A percentile compares a stretch with the other conserved stretches of the same genome.
These are phyloP conservation scores for Aptenodytes patagonicus DNA, from an alignment of 2,113 vertebrate species.

Conservation along the genomic window DNA sequence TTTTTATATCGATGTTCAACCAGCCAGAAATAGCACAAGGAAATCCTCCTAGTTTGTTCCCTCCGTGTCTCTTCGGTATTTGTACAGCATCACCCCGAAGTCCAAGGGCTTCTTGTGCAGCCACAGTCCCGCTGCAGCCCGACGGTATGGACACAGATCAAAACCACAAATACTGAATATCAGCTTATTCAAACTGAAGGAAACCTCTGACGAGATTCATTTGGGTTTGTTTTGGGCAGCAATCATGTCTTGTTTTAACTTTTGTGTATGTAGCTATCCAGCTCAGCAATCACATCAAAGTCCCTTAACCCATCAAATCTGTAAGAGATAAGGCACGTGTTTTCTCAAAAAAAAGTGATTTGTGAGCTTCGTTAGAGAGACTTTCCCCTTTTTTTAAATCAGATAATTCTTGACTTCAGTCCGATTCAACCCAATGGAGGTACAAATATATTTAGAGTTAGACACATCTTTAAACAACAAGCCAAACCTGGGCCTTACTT, in stretches of 20 bases:
- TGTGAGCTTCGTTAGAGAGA: neutral
- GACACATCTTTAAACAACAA: neutral
- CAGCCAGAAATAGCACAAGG: neutral
- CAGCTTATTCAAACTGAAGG: too few species aligned
- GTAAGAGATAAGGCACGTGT: neutral
- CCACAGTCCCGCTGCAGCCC: neutral
- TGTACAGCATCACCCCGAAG: neutral
- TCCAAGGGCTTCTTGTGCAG: neutral
- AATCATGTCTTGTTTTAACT: neutral
- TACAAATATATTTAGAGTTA: neutral
- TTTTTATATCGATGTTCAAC: neutral
- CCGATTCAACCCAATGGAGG: neutral
- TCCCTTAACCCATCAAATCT: too few species aligned
- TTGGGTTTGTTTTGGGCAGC: neutral
- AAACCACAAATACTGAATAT: too few species aligned
- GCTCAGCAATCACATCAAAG: neutral
- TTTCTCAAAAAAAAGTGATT: neutral
- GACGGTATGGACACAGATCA: rapidly evolving
- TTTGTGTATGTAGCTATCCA: rapidly evolving
- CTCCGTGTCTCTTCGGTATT: rapidly evolving
- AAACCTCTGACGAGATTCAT: neutral
- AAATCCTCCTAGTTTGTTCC: neutral
- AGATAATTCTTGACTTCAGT: neutral
- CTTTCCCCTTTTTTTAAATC: neutral
- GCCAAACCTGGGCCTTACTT: neutral